Evolutionary conservation across 2,797 vertebrate genomes (phyloP).

Genomic region (Acanthurus leucopareius): DNA sequence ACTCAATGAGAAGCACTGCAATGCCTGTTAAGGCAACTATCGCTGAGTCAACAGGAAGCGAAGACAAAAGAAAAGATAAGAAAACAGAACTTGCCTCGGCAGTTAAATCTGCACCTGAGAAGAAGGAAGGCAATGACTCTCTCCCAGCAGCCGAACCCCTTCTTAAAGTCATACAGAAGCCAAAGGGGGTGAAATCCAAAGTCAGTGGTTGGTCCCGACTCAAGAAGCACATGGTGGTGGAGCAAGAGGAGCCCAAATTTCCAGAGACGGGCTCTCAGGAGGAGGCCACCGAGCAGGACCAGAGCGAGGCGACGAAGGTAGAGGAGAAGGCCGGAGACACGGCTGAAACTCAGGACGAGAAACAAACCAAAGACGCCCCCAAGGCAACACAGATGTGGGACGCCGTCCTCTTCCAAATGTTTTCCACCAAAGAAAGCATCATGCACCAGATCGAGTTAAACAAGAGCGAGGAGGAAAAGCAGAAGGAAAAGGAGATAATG

Average conservation of each 20-base stretch:
- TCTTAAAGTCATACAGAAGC: constrained; percentile 78
- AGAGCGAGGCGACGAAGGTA: constrained; percentile 38
- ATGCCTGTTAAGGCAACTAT: constrained; percentile 27
- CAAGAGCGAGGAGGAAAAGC: constrained; percentile 59
- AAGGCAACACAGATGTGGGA: constrained; percentile 93
- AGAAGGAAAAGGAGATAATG: constrained; percentile 9
- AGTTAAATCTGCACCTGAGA: constrained; percentile 42
- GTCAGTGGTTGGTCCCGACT: constrained; percentile 92
- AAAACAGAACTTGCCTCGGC: constrained; percentile 30
- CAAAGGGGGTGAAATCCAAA: constrained; percentile 81
- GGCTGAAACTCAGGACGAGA: constrained; percentile 10
- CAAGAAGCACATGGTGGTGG: constrained; percentile 92
- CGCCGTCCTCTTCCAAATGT: constrained; percentile 93
- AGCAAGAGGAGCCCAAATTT: constrained; percentile 84
- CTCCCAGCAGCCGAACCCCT: constrained; percentile 67
- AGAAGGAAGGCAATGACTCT: constrained; percentile 46
- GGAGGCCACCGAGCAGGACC: constrained; percentile 51
- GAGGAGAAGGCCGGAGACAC: constrained; percentile 31
- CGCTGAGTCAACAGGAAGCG: constrained; percentile 37
- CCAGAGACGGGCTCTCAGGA: constrained; percentile 71
- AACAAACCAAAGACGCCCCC: constrained; percentile 68
- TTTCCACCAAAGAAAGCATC: constrained; percentile 85
- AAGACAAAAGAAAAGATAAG: constrained; percentile 50
- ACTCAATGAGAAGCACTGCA: constrained; percentile 27
- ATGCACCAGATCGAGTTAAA: constrained; percentile 85